Conservation (phyloP, 1,140 invertebrate species). For the Drosophila albomicans region DNA sequence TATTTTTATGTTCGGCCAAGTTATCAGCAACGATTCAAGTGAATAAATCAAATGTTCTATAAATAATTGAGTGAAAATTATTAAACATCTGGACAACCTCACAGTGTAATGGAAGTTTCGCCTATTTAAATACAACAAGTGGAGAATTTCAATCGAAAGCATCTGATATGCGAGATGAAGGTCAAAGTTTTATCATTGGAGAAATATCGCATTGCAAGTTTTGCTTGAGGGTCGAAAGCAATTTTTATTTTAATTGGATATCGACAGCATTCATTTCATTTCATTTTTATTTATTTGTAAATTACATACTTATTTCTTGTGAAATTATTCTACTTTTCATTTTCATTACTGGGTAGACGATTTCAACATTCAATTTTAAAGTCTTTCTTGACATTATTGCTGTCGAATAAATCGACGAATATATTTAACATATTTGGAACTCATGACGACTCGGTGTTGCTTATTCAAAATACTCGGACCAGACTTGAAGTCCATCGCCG, state of each 20-base stretch:
- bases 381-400: not conserved
- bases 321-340: too few species aligned
- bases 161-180: not conserved
- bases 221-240: not conserved
- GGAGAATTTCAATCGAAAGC: not conserved
- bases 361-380: too few species aligned
- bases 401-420: constrained; percentile 1
- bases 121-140: constrained; percentile 23
- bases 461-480: constrained; percentile 21
- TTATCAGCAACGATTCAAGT: constrained; percentile 45
- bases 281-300: not conserved
- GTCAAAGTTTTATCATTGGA: not conserved
- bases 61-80: constrained; percentile 59
- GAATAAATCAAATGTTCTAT: constrained; percentile 57
- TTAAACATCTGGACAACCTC: constrained; percentile 42
- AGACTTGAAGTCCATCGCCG: not conserved
- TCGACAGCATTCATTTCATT: not conserved
- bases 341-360: too few species aligned
- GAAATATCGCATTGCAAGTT: not conserved
- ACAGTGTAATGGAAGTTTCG: constrained; percentile 4
- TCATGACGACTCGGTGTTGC: constrained; percentile 10
- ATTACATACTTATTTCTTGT: not conserved
- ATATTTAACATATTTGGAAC: constrained; percentile 36
- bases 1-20: constrained; percentile 38
- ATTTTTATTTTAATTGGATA: not conserved